Evolutionary conservation across 2,113 vertebrate genomes (phyloP).

Genomic region (Rhipidura dahli): DNA sequence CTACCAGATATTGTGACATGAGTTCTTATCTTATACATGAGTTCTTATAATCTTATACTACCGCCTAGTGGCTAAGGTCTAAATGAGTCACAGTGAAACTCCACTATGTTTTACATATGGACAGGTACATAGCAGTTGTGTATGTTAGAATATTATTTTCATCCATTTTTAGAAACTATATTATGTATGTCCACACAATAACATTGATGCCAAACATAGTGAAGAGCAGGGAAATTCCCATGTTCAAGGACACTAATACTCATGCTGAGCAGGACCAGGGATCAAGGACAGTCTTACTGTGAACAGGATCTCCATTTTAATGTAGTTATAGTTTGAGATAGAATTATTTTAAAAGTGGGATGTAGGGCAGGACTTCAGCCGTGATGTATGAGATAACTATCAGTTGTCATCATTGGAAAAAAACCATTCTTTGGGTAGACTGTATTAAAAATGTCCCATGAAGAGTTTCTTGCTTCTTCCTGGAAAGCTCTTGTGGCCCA

Average conservation of each 20-base stretch:
- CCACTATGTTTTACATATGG: accelerated
- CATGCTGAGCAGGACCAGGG: not conserved
- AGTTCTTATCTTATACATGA: no score
- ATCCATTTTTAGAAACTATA: not conserved
- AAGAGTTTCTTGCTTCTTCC: not conserved
- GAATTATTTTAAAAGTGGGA: not conserved
- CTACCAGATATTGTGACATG: not conserved
- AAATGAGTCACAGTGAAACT: not conserved
- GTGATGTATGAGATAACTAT: not conserved
- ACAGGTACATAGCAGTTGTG: not conserved
- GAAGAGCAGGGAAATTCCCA: not conserved
- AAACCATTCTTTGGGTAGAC: not conserved
- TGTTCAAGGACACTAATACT: not conserved
- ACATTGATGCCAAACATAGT: not conserved
- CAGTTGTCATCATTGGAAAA: not conserved
- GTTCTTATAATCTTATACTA: conserved; percentile 26
- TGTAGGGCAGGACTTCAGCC: not conserved
- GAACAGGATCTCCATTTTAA: not conserved
- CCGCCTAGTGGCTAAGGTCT: conserved; percentile 19
- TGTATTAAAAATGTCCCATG: not conserved
- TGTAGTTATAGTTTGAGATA: accelerated
- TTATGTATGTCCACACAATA: not conserved
- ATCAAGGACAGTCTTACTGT: not conserved
- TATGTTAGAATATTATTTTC: not conserved
- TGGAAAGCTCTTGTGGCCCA: not conserved